These are phyloP conservation scores for Shargacucullia verbasci DNA, from an alignment of 2,888 invertebrate species.

Conservation along the genomic window DNA sequence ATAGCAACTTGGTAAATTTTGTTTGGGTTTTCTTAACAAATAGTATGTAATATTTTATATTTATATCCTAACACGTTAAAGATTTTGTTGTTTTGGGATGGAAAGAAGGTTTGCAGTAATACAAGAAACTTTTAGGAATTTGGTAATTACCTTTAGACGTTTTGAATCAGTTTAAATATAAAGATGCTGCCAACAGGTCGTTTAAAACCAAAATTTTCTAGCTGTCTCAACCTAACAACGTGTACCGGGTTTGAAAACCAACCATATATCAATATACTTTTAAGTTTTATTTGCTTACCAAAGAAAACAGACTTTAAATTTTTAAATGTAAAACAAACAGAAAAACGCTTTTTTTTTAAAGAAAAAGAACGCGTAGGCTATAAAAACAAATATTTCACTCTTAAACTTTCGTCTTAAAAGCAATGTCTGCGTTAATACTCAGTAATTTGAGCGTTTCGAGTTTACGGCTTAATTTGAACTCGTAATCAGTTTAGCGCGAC, in stretches of 20 bases:
- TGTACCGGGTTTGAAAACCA: too few species aligned
- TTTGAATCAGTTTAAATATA: too few species aligned
- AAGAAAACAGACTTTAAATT: too few species aligned
- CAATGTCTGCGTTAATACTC: conserved; percentile 77
- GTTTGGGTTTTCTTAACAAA: conserved; percentile 39
- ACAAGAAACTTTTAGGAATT: too few species aligned
- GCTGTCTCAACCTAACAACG: too few species aligned
- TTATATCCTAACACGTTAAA: conserved; percentile 44
- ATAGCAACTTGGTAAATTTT: conserved; percentile 45
- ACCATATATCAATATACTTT: too few species aligned
- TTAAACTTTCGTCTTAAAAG: conserved; percentile 64
- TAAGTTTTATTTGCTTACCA: too few species aligned
- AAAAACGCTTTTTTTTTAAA: conserved; percentile 12
- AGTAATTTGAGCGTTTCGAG: conserved; percentile 83
- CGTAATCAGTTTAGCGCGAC: conserved; percentile 85
- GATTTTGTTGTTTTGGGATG: conserved; percentile 19
- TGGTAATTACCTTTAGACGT: too few species aligned
- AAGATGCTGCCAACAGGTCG: too few species aligned
- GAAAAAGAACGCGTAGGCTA: conserved; percentile 35
- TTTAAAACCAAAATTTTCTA: too few species aligned
- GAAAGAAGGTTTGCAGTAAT: background rate
- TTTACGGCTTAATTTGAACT: conserved; percentile 87
- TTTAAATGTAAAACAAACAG: conserved; percentile 1
- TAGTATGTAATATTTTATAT: conserved; percentile 29
- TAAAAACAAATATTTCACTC: conserved; percentile 57